Percentiles rank a stretch among this genome's conserved stretches.
Evolutionary conservation across 2,797 vertebrate genomes (phyloP).

Genomic region (Vireo griseus): DNA sequence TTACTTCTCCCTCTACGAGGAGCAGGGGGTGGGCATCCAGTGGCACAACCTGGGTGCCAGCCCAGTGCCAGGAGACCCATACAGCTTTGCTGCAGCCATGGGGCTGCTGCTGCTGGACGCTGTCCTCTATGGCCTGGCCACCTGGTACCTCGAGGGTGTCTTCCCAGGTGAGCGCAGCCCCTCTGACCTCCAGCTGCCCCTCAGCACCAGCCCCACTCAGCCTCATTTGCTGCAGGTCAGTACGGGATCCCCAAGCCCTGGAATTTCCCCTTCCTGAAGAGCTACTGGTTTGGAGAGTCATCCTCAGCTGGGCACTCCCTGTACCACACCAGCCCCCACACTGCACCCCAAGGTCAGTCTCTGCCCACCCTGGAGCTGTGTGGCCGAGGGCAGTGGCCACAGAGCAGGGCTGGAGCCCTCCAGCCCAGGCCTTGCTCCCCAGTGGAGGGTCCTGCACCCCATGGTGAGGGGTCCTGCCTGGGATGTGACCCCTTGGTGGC

Average conservation of each 20-base stretch:
- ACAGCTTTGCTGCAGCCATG: constrained; percentile 80
- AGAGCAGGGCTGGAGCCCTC: background rate
- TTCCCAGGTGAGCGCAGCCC: constrained; percentile 78
- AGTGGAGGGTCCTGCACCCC: background rate
- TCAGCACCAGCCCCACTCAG: rapidly evolving
- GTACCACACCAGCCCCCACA: constrained; percentile 57
- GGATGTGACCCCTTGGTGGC: background rate
- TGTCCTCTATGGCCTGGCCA: constrained; percentile 75
- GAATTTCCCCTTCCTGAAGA: constrained; percentile 87
- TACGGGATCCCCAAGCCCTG: constrained; percentile 89
- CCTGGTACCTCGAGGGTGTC: constrained; percentile 89
- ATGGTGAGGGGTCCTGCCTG: rapidly evolving
- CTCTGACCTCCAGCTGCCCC: background rate
- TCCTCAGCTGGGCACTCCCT: constrained; percentile 66
- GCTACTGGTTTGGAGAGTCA: constrained; percentile 83
- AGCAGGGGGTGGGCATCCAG: constrained; percentile 88
- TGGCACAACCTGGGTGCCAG: constrained; percentile 83
- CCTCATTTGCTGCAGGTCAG: constrained; percentile 72
- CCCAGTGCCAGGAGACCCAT: constrained; percentile 79
- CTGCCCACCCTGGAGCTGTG: rapidly evolving
- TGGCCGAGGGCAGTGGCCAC: rapidly evolving
- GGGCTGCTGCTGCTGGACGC: constrained; percentile 84
- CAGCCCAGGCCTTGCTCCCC: rapidly evolving
- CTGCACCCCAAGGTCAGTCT: constrained; percentile 64
- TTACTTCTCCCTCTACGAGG: constrained; percentile 89